Percentiles rank a stretch among this genome's conserved stretches.
Evolutionary conservation across 2,113 vertebrate genomes (phyloP).

Genomic region (Struthio camelus): DNA sequence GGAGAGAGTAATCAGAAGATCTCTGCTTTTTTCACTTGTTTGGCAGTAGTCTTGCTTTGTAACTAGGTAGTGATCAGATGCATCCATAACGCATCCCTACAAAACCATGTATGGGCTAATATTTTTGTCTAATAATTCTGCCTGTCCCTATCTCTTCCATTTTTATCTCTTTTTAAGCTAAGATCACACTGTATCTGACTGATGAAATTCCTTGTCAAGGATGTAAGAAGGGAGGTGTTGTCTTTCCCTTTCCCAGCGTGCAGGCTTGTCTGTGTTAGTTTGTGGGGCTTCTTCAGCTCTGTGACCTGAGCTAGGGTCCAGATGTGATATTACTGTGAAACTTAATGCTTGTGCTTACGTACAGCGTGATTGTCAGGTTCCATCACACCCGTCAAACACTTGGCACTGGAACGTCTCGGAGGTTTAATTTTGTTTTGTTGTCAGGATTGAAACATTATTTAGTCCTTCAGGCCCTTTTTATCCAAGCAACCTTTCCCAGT

Average conservation of each 20-base stretch:
- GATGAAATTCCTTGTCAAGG: rapidly evolving
- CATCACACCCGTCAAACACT: rapidly evolving
- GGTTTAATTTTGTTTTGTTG: neutral
- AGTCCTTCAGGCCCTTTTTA: neutral
- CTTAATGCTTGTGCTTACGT: rapidly evolving
- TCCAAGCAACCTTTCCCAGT: neutral
- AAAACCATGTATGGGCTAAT: neutral
- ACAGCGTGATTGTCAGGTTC: neutral
- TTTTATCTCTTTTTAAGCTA: neutral
- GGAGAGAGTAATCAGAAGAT: neutral
- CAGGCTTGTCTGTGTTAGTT: neutral
- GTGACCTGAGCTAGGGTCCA: neutral
- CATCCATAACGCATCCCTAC: neutral
- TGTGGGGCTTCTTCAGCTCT: neutral
- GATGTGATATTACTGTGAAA: neutral
- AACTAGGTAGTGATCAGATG: rapidly evolving
- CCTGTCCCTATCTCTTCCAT: rapidly evolving
- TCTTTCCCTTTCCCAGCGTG: no score
- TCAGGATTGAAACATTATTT: neutral
- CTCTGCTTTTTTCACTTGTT: neutral
- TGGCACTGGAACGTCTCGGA: neutral
- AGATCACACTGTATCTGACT: neutral
- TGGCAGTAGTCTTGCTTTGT: neutral
- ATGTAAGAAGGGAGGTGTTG: rapidly evolving
- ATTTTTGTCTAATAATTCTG: neutral